A percentile compares a stretch with the other conserved stretches of the same genome.
These are phyloP conservation scores for Calidris pugnax DNA, from an alignment of 2,113 vertebrate species.

Conservation along the genomic window DNA sequence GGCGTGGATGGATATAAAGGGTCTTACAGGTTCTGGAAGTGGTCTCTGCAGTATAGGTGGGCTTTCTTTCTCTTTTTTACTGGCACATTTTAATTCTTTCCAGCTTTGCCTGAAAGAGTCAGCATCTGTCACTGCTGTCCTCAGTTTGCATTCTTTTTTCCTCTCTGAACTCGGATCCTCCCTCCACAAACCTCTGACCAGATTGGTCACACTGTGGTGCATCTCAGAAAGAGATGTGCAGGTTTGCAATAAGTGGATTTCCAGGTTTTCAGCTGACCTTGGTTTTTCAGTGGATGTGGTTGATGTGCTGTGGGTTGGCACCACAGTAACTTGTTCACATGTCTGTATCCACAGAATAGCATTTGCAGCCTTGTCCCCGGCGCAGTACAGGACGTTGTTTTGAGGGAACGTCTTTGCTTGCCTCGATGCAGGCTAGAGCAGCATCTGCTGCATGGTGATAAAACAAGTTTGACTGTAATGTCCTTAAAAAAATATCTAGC, in stretches of 20 bases:
- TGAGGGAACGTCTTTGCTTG: neutral
- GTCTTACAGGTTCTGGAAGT: neutral
- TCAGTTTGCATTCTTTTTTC: neutral
- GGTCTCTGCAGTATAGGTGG: neutral
- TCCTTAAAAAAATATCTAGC: neutral
- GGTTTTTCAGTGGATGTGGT: neutral
- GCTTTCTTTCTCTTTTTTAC: neutral
- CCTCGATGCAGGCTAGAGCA: neutral
- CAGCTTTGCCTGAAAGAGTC: neutral
- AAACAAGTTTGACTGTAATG: neutral
- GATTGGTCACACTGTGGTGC: neutral
- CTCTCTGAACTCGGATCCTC: neutral
- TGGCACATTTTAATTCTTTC: neutral
- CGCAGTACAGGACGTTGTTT: fast-evolving
- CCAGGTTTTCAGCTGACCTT: neutral
- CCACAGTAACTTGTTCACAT: neutral
- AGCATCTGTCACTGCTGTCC: neutral
- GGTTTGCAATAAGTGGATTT: neutral
- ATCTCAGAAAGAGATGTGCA: neutral
- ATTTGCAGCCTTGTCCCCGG: neutral
- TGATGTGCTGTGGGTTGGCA: neutral
- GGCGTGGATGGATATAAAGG: neutral
- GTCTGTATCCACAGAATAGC: neutral
- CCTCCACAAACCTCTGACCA: neutral
- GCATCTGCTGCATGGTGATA: neutral